These are phyloP conservation scores for Drymodes brunneopygia DNA, from an alignment of 2,113 vertebrate genomes.

Conservation along the genomic window DNA sequence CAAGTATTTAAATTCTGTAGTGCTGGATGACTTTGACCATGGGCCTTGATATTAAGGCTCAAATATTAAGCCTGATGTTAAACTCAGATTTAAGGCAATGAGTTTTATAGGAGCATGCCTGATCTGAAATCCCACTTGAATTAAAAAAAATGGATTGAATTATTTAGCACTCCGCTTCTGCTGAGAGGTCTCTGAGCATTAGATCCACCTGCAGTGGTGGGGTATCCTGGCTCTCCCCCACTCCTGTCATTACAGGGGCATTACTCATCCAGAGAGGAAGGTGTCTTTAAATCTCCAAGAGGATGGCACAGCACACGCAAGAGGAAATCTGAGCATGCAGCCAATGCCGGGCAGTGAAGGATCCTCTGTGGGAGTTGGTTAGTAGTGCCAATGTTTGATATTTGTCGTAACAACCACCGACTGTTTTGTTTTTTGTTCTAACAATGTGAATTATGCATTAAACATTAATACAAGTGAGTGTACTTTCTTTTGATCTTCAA, in stretches of 20 bases:
- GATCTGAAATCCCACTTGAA: neutral
- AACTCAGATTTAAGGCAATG: neutral
- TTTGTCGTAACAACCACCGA: constrained; percentile 44
- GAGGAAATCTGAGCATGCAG: neutral
- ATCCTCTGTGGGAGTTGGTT: constrained; percentile 29
- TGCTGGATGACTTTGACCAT: neutral
- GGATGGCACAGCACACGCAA: neutral
- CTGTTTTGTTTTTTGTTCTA: constrained; percentile 52
- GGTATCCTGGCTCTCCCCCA: neutral
- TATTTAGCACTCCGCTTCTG: neutral
- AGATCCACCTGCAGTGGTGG: neutral
- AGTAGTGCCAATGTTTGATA: constrained; percentile 7
- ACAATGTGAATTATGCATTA: constrained; percentile 59
- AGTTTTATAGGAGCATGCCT: neutral
- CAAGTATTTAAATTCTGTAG: neutral
- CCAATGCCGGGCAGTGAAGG: neutral
- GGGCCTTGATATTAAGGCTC: neutral
- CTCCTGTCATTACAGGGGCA: neutral
- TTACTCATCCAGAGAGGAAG: neutral
- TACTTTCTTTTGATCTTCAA: constrained; percentile 58
- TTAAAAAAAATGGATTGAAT: neutral
- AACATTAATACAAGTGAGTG: constrained; percentile 54
- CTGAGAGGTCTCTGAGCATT: neutral
- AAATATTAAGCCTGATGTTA: neutral
- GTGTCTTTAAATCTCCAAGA: neutral